A percentile compares a stretch with the other conserved stretches of the same genome.
phyloP scores from a whole-genome alignment of 1,140 invertebrate species.

The Oscheius sp. region DNA sequence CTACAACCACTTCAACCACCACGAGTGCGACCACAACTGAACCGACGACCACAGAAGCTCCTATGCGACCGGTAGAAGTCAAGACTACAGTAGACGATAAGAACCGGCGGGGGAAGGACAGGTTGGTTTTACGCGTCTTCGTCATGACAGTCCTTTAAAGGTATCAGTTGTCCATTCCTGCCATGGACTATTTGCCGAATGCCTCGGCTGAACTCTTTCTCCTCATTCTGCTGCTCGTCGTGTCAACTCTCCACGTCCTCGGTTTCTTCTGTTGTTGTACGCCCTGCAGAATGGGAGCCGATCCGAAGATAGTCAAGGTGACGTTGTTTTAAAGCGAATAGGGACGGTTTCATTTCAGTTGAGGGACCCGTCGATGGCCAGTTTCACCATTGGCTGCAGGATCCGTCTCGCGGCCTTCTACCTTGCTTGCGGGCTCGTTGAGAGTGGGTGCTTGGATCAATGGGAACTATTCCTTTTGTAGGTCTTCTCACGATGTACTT shows the following conservation, averaged over 20 bases:
- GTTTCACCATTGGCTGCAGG: neutral
- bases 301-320: neutral
- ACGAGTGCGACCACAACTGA: neutral
- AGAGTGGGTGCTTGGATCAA: neutral
- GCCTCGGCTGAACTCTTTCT: neutral
- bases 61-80: too few species aligned
- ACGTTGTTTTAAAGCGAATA: neutral
- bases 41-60: too few species aligned
- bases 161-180: neutral
- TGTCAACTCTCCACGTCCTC: neutral
- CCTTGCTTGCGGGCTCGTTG: neutral
- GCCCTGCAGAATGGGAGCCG: neutral
- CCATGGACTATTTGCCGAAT: neutral
- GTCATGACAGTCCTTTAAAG: neutral
- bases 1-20: neutral
- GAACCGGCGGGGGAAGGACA: neutral
- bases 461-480: neutral
- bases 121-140: neutral
- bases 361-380: neutral
- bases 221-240: neutral
- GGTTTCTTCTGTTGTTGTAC: neutral
- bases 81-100: too few species aligned
- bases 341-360: neutral
- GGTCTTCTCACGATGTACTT: neutral
- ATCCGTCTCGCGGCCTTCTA: neutral